A percentile compares a stretch with the other conserved stretches of the same genome.
phyloP scores from a whole-genome alignment of 2,113 vertebrate genomes.

The Tragulus kanchil region DNA sequence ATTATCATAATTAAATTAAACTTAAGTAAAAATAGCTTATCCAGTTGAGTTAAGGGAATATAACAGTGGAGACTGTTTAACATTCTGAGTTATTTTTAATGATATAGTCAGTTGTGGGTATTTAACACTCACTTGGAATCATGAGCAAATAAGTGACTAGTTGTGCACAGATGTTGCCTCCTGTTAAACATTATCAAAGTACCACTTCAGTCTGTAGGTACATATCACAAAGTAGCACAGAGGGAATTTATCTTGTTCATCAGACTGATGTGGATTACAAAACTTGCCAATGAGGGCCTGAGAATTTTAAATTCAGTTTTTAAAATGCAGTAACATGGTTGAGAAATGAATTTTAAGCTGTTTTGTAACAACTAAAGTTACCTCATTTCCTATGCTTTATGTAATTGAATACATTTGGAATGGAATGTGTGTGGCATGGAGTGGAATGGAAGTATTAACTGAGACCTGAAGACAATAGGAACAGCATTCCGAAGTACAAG shows the following conservation, averaged over 20 bases:
- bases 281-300: not conserved
- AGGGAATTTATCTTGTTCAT: not conserved
- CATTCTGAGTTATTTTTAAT: constrained; percentile 56
- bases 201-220: not conserved
- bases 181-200: not conserved
- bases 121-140: constrained; percentile 33
- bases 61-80: not conserved
- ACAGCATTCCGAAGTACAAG: not conserved
- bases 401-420: not conserved
- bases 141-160: not conserved
- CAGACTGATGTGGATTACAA: not conserved
- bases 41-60: not conserved
- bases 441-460: not conserved
- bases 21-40: not conserved
- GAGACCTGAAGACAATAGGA: not conserved
- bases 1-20: constrained; percentile 38
- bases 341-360: not conserved
- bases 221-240: not conserved
- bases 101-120: not conserved
- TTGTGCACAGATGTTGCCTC: not conserved
- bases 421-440: not conserved
- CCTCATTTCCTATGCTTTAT: not conserved
- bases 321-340: not conserved
- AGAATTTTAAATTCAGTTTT: not conserved
- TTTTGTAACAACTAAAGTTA: not conserved